Percentiles rank a stretch among this genome's conserved stretches.
Conservation (phyloP, 1,140 invertebrate genomes). For the Psilanteris sp. region DNA sequence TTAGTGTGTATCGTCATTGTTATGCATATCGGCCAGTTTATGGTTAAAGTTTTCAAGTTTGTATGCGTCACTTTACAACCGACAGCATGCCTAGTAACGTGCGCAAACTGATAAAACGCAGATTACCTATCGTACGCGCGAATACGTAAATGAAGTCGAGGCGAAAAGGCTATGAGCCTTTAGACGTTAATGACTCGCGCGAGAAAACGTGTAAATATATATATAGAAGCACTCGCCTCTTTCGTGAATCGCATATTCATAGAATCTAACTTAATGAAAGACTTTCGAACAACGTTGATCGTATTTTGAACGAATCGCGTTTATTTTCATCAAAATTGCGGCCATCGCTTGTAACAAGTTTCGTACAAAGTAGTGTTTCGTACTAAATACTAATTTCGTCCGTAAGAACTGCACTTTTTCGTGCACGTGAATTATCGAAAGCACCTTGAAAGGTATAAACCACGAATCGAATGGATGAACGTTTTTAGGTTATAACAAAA, state of each 20-base stretch:
- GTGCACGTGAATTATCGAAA: too few relatives aligned
- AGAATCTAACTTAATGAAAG: constrained; percentile 31
- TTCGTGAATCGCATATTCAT: constrained; percentile 49
- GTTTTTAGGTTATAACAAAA: too few relatives aligned
- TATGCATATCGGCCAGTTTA: constrained; percentile 64
- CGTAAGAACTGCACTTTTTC: too few relatives aligned
- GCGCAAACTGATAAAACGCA: constrained; percentile 55
- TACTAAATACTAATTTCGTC: too few relatives aligned
- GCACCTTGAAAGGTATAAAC: too few relatives aligned
- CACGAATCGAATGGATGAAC: too few relatives aligned
- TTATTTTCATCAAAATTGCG: constrained; percentile 25
- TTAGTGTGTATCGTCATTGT: constrained; percentile 58
- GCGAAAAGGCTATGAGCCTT: constrained; percentile 54
- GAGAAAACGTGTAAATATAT: constrained; percentile 56
- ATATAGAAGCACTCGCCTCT: constrained; percentile 24
- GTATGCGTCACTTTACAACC: constrained; percentile 58
- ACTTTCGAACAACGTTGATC: constrained; percentile 36
- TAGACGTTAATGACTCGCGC: constrained; percentile 56
- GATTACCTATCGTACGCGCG: constrained; percentile 55
- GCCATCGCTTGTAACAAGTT: too few relatives aligned
- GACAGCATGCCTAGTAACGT: constrained; percentile 48
- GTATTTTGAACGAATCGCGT: constrained; percentile 23
- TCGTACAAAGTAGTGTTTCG: too few relatives aligned
- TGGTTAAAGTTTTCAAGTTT: constrained; percentile 63
- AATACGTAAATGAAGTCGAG: constrained; percentile 58